Conservation (phyloP, 2,113 vertebrate species). For the Natator depressus region DNA sequence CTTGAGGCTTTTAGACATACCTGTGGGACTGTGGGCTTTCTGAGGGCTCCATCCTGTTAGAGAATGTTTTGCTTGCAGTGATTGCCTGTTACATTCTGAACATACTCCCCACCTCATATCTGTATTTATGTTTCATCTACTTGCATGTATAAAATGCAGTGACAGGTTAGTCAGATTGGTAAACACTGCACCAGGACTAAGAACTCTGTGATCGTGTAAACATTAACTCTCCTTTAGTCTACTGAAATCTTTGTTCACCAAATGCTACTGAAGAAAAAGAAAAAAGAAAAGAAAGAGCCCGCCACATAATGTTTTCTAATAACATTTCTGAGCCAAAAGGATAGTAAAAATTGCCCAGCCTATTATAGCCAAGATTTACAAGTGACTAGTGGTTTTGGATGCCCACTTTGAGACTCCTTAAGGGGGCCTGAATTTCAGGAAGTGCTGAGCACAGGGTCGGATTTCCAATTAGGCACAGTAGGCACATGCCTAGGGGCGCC, state of each 20-base stretch:
- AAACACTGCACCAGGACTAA: conserved; percentile 44
- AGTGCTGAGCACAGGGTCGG: not conserved
- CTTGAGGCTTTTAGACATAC: conserved; percentile 19
- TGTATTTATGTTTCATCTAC: conserved; percentile 5
- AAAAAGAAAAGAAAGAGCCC: not conserved
- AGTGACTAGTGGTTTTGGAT: not conserved
- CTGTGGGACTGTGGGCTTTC: conserved; percentile 21
- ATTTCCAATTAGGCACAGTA: too few relatives aligned
- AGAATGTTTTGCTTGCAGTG: not conserved
- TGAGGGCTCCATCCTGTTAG: conserved; percentile 45
- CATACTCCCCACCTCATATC: not conserved
- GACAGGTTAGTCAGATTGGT: conserved; percentile 34
- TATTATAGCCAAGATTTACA: not conserved
- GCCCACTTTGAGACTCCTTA: not conserved
- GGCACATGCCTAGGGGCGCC: too few relatives aligned
- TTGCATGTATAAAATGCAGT: not conserved
- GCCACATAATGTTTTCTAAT: fast-evolving
- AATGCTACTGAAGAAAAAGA: too few relatives aligned
- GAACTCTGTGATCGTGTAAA: conserved; percentile 40
- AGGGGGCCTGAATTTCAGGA: not conserved
- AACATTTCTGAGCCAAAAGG: not conserved
- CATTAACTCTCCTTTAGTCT: conserved; percentile 2
- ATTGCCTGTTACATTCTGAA: not conserved
- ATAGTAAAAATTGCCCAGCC: not conserved
- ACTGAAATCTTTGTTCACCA: not conserved